Base-by-base conservation (phyloP, 2,888 invertebrate genomes). In the Azorinus chamasolen region DNA sequence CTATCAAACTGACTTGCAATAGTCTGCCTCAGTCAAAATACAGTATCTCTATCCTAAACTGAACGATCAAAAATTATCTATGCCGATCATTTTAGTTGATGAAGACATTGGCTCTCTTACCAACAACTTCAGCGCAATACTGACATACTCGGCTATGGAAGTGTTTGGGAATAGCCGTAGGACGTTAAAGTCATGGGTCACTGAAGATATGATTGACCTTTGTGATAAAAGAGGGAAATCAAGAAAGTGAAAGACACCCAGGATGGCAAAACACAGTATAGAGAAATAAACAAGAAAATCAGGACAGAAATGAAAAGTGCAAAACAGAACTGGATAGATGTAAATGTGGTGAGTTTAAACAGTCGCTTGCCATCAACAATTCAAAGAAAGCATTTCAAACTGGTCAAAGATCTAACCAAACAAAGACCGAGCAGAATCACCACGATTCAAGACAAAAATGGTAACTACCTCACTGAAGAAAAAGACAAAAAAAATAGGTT, bases 401-500 rank as follows among this genome's bases (percentile, higher is more conserved):
- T 70, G 5, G 62, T 62, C 25, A 53, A 61, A 12, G 53, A 69
- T 46, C 53, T 61, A 2, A 69, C 61, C 12, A 62, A 10, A 2
- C n/a, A 46, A n/a, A n/a, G n/a, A n/a, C n/a, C n/a, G n/a, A n/a
- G n/a, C n/a, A n/a, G n/a, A n/a, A n/a, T n/a, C n/a, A n/a, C n/a
- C n/a, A n/a, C n/a, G 8, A 45, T 66, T 14, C 51, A 41, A 5
- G 53, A 63, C 58, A 63, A 63, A 39, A 12, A 5, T 10, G 75
- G 53, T 14, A 75, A 62, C n/a, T 61, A 54, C 22, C 59, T 61
- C 1, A 62, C 66, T 39, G 66, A 72, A 45, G 51, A 50, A 1
- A 46, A 57, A 4, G 59, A 62, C n/a, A 78, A 69, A 22, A 20
- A 64, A 2, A 43, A 58, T 25, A 43, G 57, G 70, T 55, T 45